These are phyloP conservation scores for Catalaphyllia jardinei DNA, from an alignment of 64 coral and sea anemone species.

Conservation along the genomic window DNA sequence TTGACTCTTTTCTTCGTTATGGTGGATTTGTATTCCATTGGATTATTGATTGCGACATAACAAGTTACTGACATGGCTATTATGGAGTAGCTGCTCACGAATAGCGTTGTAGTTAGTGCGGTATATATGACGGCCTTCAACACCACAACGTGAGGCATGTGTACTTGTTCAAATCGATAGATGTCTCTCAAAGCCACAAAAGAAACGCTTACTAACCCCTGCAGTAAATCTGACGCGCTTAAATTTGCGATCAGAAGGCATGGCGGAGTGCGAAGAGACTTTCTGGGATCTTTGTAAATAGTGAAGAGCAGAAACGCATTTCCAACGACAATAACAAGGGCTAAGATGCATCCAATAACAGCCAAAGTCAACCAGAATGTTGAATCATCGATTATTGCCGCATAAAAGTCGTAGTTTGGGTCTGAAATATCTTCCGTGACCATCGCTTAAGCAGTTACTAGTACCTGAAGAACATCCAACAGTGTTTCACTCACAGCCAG, in stretches of 20 bases:
- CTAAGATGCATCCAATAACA: background rate
- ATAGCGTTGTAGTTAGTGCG: background rate
- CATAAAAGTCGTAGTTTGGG: conserved; percentile 23
- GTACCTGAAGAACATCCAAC: too few species aligned
- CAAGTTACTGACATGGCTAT: conserved; percentile 21
- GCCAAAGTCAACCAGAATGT: conserved; percentile 3
- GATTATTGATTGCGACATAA: conserved; percentile 6
- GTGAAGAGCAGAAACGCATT: conserved; percentile 27
- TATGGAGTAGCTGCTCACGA: conserved; percentile 17
- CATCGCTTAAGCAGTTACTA: background rate
- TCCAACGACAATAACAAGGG: background rate
- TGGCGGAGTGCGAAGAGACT: conserved; percentile 4
- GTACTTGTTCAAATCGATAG: conserved; percentile 7
- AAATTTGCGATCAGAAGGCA: conserved; percentile 34
- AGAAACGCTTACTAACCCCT: background rate
- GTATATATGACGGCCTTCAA: conserved; percentile 5
- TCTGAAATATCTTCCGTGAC: background rate
- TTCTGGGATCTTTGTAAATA: conserved; percentile 21
- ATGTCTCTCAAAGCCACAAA: conserved; percentile 1
- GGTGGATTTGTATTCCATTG: conserved; percentile 25
- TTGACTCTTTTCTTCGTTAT: conserved; percentile 13
- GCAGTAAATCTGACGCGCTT: conserved; percentile 18
- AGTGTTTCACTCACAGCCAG: too few species aligned
- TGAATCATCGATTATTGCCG: background rate
- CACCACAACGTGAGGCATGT: background rate